Base-by-base conservation (phyloP, 2,888 invertebrate species). In the Drosophila lacicola region DNA sequence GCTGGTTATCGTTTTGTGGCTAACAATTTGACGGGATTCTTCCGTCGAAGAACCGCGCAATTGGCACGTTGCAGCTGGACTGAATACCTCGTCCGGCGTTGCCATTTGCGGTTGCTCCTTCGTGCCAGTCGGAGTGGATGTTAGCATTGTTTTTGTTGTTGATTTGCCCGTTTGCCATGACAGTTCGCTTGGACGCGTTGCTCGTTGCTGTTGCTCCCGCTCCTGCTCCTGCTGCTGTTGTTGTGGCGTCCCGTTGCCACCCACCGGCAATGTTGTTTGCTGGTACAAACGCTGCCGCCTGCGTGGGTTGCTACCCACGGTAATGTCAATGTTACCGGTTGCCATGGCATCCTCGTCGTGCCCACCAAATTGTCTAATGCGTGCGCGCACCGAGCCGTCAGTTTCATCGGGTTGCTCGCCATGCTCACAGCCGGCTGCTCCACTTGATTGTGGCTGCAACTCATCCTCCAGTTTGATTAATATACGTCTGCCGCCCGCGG, bases 321-420 rank as follows among this genome's bases (percentile, higher is more conserved):
- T 89, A 88, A 91, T 90, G 90, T 91, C 91, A 90, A 91, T 90
- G 89, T 88, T 91, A 82, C 85, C 89, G 56, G 84, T 90, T 88
- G 82, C 86, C 90, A 91, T 76, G 63, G 81, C 77, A 70, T 81
- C 82, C 39, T 71, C 71, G 68, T 82, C 74, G 65, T 77, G 82
- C 49, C 86, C 82, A 70, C 79, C 78, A 54, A 85, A 84, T 21
- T 81, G 82, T 34, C 83, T 72, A 65, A 85, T 83, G 58, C 85
- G 84, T 69, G 84, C 78, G 36, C 79, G 81, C 44, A 82, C 86
- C 25, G 88, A 86, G 3, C 66, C 70, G 37, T 91, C 91, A 80
- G 89, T 89, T 63, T 84, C 84, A 53, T 90, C 90, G 69, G 29
- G 77, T 41, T 54, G 73, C 21, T 70, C 66, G 44, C 64, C 62